These are phyloP conservation scores for Holothuria leucospilota DNA, from an alignment of 53 echinoderm and acorn worm species.

Conservation along the genomic window DNA sequence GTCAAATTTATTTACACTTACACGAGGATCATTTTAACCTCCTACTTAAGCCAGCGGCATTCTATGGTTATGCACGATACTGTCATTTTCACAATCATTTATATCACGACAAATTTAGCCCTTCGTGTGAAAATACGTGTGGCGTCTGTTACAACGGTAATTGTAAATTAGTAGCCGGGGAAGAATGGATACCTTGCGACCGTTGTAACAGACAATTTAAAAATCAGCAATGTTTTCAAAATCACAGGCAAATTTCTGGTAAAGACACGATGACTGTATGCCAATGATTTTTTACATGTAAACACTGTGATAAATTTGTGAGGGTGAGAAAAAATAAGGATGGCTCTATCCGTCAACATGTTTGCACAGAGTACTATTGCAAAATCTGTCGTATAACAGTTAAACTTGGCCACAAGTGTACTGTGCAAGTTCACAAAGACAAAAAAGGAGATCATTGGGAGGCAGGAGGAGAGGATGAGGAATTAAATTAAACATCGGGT, in stretches of 20 bases:
- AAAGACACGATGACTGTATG: not conserved
- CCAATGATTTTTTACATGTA: slow-evolving; percentile 23
- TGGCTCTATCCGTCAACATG: slow-evolving; percentile 20
- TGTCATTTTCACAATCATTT: slow-evolving; percentile 56
- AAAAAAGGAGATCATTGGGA: not conserved
- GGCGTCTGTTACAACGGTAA: slow-evolving; percentile 29
- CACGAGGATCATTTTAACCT: slow-evolving; percentile 50
- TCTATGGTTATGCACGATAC: slow-evolving; percentile 52
- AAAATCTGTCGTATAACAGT: not conserved
- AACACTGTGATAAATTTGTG: slow-evolving; percentile 42
- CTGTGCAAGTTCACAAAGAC: not conserved
- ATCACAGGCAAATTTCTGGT: slow-evolving; percentile 34
- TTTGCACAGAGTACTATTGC: not conserved
- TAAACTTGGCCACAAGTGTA: no score
- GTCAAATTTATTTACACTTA: slow-evolving; percentile 35
- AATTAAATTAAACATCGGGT: not conserved
- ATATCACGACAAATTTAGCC: slow-evolving; percentile 43
- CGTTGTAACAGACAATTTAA: slow-evolving; percentile 68
- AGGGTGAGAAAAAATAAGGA: slow-evolving; percentile 38
- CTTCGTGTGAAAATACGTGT: slow-evolving; percentile 49
- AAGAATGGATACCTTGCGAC: slow-evolving; percentile 6
- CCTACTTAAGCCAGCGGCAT: slow-evolving; percentile 42
- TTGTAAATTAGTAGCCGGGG: slow-evolving; percentile 12
- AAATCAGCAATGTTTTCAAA: slow-evolving; percentile 45
- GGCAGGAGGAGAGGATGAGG: not conserved